Evolutionary conservation across 2,888 invertebrate species (phyloP).

Genomic region (Resseliella maxima): DNA sequence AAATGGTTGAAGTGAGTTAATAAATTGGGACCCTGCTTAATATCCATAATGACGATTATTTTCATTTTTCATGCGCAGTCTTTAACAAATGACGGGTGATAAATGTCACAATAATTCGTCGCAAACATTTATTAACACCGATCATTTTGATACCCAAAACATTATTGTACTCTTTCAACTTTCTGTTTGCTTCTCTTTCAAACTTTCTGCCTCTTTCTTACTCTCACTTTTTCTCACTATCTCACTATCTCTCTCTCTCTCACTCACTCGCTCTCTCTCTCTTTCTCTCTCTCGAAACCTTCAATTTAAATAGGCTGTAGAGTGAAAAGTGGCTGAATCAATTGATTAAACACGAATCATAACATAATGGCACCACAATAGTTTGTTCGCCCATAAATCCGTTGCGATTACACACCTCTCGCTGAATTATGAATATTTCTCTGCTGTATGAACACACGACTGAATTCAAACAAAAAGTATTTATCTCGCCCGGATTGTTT

Average conservation of each 20-base stretch:
- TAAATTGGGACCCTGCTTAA: not conserved
- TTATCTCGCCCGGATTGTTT: not conserved
- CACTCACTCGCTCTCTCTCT: too few species aligned
- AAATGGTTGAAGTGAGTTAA: not conserved
- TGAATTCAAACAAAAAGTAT: not conserved
- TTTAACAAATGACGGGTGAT: not conserved
- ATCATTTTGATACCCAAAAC: not conserved
- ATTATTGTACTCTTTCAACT: too few species aligned
- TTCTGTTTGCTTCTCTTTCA: too few species aligned
- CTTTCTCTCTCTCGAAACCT: not conserved
- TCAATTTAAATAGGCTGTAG: conserved; percentile 34
- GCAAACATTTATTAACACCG: conserved; percentile 32
- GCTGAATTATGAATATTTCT: not conserved
- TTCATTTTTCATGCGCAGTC: conserved; percentile 1
- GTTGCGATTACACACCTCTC: not conserved
- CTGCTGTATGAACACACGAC: not conserved
- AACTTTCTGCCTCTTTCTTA: too few species aligned
- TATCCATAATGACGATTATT: not conserved
- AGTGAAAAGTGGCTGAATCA: conserved; percentile 57
- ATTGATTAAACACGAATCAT: conserved; percentile 58
- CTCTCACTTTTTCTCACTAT: too few species aligned
- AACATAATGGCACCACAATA: conserved; percentile 54
- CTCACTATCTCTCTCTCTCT: too few species aligned
- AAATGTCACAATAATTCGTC: not conserved
- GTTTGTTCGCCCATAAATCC: not conserved